Conservation (phyloP, 2,113 vertebrate genomes). For the Seriola aureovittata region DNA sequence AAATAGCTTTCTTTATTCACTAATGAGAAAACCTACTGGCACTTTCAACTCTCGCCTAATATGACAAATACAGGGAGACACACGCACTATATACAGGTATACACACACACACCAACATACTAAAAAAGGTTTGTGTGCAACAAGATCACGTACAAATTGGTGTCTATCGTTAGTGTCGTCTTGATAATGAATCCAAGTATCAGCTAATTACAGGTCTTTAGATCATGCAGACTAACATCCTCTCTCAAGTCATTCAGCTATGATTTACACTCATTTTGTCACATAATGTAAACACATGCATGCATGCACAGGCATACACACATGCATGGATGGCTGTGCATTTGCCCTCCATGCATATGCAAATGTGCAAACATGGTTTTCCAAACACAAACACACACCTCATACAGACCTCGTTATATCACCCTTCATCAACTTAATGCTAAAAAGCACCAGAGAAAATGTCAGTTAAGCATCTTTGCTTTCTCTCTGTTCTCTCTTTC, state of each 20-base stretch:
- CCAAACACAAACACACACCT: conserved; percentile 35
- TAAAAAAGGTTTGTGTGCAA: neutral
- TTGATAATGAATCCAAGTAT: conserved; percentile 19
- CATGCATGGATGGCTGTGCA: conserved; percentile 49
- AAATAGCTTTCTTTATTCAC: conserved; percentile 55
- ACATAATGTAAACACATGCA: conserved; percentile 51
- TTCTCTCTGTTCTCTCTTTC: conserved; percentile 1
- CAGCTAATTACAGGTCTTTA: conserved; percentile 36
- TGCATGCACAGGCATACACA: conserved; percentile 29
- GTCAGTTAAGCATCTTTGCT: conserved; percentile 26
- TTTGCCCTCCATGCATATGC: conserved; percentile 19
- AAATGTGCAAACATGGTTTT: conserved; percentile 25
- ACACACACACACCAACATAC: conserved; percentile 4
- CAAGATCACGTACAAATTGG: conserved; percentile 3
- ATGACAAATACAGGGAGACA: conserved; percentile 49
- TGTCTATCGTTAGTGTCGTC: conserved; percentile 15
- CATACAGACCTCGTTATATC: conserved; percentile 25
- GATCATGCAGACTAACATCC: neutral
- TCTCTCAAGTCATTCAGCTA: conserved; percentile 34
- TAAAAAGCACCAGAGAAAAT: conserved; percentile 29
- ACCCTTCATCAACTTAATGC: conserved; percentile 3
- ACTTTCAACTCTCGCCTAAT: conserved; percentile 51
- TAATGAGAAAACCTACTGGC: conserved; percentile 71
- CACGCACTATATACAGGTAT: neutral
- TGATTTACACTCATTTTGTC: conserved; percentile 49